Base-by-base conservation (phyloP, 2,113 vertebrate genomes). In the Epinephelus lanceolatus region DNA sequence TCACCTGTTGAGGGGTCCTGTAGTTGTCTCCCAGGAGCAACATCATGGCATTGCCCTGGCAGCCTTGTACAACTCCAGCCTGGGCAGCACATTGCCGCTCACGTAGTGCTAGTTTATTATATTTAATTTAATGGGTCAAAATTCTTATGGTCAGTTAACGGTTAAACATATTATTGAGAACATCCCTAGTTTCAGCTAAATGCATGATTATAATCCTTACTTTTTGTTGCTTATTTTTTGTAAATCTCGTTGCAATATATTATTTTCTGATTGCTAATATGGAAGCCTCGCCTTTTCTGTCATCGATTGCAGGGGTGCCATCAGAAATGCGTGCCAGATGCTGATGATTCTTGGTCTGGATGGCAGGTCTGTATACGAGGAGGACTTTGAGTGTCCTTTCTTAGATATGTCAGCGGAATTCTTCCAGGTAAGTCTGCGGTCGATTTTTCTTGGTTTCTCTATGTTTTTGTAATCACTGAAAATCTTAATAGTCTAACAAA, bases 381-480 rank as follows among this genome's bases (percentile, higher is more conserved):
- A 99, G 93, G 97, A 99, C 93, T 99, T 99, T 71, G 98, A 99
- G 72, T 95, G 97, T 88, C 98, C 98, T 0, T 99, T 99, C 96
- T 96, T 99, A 95, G 97, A 99, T 90, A 99, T 99, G 97, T 99
- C 98, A 81, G 98, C 97, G 51, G 98, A 99, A 95, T 99, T 99
- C 94, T 99, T 98, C 94, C 97, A 99, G 97, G 98, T 99, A 92
- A 74, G 94, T 83, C 56, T 62, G 6, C 21, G 3, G 11, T 40
- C 2, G 9, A 15, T 18, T 37, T 7, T 72, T 18, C 23, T 47
- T 42, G 37, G n/a, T 42, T 5, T 23, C 13, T 62, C 4, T 47
- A 4, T 80, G 13, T 70, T 68, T 70, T 56, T 70, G 5, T 47
- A 47, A 33, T 6, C 4, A 11, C 14, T 62, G n/a, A 17, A 45